These are phyloP conservation scores for Meleagris gallopavo DNA, from an alignment of 2,113 vertebrate species.

Conservation along the genomic window DNA sequence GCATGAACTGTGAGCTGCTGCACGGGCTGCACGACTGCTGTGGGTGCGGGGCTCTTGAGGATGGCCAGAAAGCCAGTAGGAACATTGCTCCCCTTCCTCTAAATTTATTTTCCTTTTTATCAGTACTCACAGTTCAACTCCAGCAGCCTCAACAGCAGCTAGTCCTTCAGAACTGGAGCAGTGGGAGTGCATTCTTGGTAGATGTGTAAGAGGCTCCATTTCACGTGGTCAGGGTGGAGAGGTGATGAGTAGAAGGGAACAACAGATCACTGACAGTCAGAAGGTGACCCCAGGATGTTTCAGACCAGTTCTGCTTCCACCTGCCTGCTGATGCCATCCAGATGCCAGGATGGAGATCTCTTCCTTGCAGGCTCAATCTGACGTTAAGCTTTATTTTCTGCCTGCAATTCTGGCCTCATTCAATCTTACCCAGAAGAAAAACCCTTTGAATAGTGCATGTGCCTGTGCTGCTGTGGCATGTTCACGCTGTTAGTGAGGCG, in stretches of 20 bases:
- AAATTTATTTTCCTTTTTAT: neutral
- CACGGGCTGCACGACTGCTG: neutral
- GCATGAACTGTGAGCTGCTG: accelerated
- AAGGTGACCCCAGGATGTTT: neutral
- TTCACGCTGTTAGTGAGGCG: neutral
- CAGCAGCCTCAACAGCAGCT: accelerated
- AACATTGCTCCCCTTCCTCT: neutral
- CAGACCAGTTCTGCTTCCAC: neutral
- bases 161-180: neutral
- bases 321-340: neutral
- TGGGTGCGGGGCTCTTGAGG: neutral
- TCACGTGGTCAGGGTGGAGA: neutral
- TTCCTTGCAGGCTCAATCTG: neutral
- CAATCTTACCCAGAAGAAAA: neutral
- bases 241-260: accelerated
- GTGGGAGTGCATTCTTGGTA: accelerated
- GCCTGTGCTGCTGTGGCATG: neutral
- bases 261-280: neutral
- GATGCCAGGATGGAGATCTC: neutral
- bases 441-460: neutral
- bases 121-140: neutral
- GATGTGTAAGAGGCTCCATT: neutral
- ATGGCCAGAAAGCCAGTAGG: neutral
- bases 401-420: neutral
- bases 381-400: neutral